A percentile compares a stretch with the other conserved stretches of the same genome.
These are phyloP conservation scores for Gallinago paraguaiae DNA, from an alignment of 2,113 vertebrate genomes.

Conservation along the genomic window DNA sequence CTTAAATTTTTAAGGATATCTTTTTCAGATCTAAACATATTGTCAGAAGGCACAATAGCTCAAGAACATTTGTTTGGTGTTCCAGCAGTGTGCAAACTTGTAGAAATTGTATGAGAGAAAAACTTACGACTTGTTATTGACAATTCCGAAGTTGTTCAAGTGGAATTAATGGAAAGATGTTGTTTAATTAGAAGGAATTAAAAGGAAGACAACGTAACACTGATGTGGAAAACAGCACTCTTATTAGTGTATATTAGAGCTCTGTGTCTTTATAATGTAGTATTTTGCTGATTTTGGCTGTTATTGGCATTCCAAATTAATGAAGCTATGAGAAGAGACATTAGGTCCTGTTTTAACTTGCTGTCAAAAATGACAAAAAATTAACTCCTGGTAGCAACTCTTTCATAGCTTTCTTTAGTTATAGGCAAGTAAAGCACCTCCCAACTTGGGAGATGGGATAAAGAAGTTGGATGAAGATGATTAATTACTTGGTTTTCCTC, in stretches of 20 bases:
- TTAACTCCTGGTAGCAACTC: neutral
- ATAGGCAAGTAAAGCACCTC: neutral
- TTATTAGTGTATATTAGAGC: neutral
- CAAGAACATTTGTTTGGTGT: neutral
- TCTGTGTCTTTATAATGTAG: neutral
- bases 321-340: neutral
- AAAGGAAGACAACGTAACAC: neutral
- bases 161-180: neutral
- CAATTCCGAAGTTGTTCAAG: neutral
- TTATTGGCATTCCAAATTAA: neutral
- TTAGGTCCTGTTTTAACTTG: neutral
- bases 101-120: neutral
- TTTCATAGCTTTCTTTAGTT: neutral
- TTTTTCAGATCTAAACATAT: neutral
- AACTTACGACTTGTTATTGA: neutral
- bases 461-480: neutral
- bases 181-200: neutral
- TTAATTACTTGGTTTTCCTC: neutral
- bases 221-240: neutral
- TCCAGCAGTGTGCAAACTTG: neutral
- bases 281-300: neutral
- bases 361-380: accelerated
- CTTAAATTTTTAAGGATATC: neutral
- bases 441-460: neutral
- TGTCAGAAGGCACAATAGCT: neutral